Base-by-base conservation (phyloP, 2,888 invertebrate genomes). In the Ophraella communa region DNA sequence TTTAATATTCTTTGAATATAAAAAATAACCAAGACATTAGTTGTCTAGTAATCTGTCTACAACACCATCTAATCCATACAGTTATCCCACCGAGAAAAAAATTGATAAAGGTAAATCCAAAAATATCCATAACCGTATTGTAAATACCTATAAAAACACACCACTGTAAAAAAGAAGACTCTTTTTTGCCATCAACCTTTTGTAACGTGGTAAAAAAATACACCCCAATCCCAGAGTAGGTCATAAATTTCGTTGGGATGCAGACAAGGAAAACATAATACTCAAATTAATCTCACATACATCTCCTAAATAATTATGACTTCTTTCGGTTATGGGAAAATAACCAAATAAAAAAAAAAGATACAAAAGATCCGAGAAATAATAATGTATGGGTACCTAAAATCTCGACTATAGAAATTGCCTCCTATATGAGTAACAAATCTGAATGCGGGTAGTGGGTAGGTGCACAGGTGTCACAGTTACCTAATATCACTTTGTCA, bases 381-480 rank as follows among this genome's bases (percentile, higher is more conserved):
- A 67, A 62, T 57, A 49, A 57, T 35, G 35, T 55, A n/a, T n/a
- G n/a, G n/a, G 61, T 44, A 56, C 66, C 66, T 61, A 57, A 65
- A 65, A 49, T 23, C 49, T 45, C 17, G 47, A 1, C 64, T 54
- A 66, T 66, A 66, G 66, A 66, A 66, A 65, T 64, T 63, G 63
- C 65, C 62, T 66, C 53, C 57, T 44, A 59, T 68, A 63, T 59
- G 64, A 65, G 66, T 69, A 66, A 69, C 69, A 65, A 69, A 66
- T 69, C 64, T 58, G 57, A 66, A 69, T 66, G 66, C 61, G 65
- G 66, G 66, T 69, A 66, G 68, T 65, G 65, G 65, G 69, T 66
- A 66, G 66, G 57, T 59, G 66, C 72, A 75, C 77, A 77, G 76
- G 76, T 77, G 77, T 75, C 71, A 70, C 71, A 70, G 67, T 68